Base-by-base conservation (phyloP, 2,888 invertebrate genomes). In the Elegia similella region DNA sequence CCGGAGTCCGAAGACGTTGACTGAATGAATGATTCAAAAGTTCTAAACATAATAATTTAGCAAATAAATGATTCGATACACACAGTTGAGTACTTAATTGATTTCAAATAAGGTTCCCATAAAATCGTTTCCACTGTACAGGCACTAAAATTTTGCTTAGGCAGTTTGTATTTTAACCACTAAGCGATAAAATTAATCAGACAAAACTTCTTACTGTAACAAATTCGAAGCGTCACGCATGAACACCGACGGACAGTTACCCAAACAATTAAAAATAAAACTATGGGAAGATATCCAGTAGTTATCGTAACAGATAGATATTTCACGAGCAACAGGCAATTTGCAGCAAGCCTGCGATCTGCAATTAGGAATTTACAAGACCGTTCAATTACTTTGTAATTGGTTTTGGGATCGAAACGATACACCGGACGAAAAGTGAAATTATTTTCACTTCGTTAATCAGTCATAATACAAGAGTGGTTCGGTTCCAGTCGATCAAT, bases 191-290 rank as follows among this genome's bases (percentile, higher is more conserved):
- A 58, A 60, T 23, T 23, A 63, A 48, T 48, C 47, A 47, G 55
- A 58, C 44, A 59, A 59, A 47, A 55, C 55, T 42, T 17, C 23
- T 29, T 44, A 52, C 46, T 57, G 54, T 62, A 65, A 63, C 66
- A 64, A 69, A 64, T 62, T 55, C 62, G 58, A 60, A 64, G 64
- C 62, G 61, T 69, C 61, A 67, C 59, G 63, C 60, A 60, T 65
- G 56, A 58, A 56, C 61, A 62, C 59, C 44, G 58, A 66, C 64
- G 66, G 69, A 60, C 57, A 59, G 57, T 52, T 54, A 58, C 44
- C 48, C 52, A 58, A 59, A 65, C 55, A 69, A 62, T 62, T 55
- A 59, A 50, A 60, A 64, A 56, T 63, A 61, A 63, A 68, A 68
- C 62, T 61, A 63, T 70, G 70, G 62, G 69, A 70, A 67, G 61